Conservation (phyloP, 30 jellyfish, hydroid and myxozoan genomes). For the Aurelia coerulea region DNA sequence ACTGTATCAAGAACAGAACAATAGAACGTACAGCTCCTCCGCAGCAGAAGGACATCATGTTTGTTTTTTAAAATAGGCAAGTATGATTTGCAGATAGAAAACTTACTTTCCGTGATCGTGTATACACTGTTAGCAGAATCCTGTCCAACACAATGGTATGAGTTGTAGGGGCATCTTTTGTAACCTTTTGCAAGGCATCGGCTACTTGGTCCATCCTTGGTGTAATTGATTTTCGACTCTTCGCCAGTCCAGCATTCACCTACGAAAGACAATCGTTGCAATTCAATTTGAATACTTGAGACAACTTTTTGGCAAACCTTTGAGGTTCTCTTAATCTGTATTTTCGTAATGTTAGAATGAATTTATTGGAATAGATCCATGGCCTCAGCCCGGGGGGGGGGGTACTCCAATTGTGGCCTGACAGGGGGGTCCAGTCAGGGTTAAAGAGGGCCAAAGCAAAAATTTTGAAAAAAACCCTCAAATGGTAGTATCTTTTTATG, state of each 20-base stretch:
- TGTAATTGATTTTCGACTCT: conserved; percentile 6
- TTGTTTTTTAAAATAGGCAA: no score
- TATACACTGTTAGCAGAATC: conserved; percentile 73
- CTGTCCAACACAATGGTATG: conserved; percentile 82
- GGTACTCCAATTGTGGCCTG: no score
- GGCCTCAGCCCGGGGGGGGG: no score
- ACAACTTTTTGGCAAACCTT: neutral
- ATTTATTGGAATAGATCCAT: no score
- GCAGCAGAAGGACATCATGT: no score
- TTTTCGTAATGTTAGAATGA: neutral
- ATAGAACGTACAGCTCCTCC: no score
- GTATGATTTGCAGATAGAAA: no score
- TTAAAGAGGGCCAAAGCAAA: no score
- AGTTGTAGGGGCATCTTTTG: conserved; percentile 59
- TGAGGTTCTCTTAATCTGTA: neutral
- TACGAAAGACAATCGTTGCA: neutral
- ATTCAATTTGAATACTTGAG: neutral
- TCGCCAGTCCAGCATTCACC: conserved; percentile 88
- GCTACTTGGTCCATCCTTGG: conserved; percentile 46
- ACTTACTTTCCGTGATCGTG: neutral
- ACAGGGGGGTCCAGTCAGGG: no score
- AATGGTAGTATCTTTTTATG: no score
- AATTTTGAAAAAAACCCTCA: no score
- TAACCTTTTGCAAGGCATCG: conserved; percentile 57
- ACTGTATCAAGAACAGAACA: no score